Percentiles rank a stretch among this genome's conserved stretches.
These are phyloP conservation scores for Proales similis DNA, from an alignment of 1,140 invertebrate genomes.

Conservation along the genomic window DNA sequence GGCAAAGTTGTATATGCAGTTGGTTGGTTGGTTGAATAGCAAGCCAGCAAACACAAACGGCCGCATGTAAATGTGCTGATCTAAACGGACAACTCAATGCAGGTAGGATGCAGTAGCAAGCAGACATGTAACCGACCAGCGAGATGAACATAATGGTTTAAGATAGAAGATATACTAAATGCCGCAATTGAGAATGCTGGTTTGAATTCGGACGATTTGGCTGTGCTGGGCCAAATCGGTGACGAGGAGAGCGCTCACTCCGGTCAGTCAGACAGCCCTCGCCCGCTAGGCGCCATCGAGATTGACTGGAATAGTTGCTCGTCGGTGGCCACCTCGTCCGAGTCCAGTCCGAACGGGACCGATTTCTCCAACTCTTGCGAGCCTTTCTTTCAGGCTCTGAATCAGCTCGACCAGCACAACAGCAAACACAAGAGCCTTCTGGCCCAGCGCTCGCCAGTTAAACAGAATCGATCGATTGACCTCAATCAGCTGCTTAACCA, in stretches of 20 bases:
- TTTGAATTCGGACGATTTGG: conserved; percentile 13
- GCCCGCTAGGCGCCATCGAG: no score
- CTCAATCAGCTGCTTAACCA: not conserved
- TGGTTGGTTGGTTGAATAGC: no score
- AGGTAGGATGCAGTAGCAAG: no score
- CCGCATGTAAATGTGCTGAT: no score
- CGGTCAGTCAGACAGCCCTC: no score
- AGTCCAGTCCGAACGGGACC: conserved; percentile 16
- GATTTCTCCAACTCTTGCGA: conserved; percentile 3
- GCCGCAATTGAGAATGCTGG: conserved; percentile 35
- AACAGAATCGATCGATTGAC: not conserved
- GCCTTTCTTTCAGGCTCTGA: conserved; percentile 5
- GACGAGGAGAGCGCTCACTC: no score
- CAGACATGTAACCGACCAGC: no score
- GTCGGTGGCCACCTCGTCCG: conserved; percentile 6
- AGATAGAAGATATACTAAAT: conserved; percentile 37
- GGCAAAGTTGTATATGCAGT: no score
- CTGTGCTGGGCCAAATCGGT: not conserved
- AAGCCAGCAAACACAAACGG: no score
- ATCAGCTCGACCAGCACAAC: conserved; percentile 20
- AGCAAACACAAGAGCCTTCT: not conserved
- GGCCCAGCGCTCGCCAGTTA: not conserved
- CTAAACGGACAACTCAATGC: no score
- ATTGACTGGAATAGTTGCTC: conserved; percentile 7
- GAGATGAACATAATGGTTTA: no score